phyloP scores from a whole-genome alignment of 2,888 invertebrate species.

The Apodemia mormo region DNA sequence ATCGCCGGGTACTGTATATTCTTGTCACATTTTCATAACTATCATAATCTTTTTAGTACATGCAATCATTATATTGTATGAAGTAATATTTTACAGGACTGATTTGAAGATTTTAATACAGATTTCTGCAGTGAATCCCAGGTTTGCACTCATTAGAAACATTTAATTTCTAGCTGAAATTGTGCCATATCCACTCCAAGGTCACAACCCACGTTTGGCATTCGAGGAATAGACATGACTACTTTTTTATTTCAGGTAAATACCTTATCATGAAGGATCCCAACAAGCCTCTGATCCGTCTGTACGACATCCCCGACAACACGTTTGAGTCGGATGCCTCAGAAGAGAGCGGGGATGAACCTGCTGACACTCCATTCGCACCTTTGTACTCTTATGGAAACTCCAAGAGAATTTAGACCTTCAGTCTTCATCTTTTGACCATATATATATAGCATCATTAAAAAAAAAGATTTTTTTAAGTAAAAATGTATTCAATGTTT shows the following conservation, averaged over 20 bases:
- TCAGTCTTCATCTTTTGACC: constrained; percentile 5
- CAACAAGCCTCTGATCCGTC: constrained; percentile 97
- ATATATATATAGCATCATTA: background rate
- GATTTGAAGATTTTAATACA: too few relatives aligned
- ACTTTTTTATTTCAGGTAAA: constrained; percentile 71
- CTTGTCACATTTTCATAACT: too few relatives aligned
- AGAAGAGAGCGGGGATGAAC: constrained; percentile 90
- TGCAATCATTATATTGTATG: too few relatives aligned
- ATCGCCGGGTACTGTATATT: too few relatives aligned
- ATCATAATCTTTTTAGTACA: too few relatives aligned
- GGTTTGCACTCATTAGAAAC: too few relatives aligned
- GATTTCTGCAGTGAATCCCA: too few relatives aligned
- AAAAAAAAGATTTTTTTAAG: constrained; percentile 18
- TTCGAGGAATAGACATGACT: too few relatives aligned
- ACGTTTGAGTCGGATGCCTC: constrained; percentile 99
- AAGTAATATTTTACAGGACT: too few relatives aligned
- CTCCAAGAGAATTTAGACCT: constrained; percentile 66
- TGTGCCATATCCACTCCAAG: too few relatives aligned
- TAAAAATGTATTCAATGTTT: constrained; percentile 50
- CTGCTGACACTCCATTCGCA: constrained; percentile 73
- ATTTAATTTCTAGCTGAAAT: too few relatives aligned
- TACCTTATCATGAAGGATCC: constrained; percentile 99
- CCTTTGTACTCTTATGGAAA: constrained; percentile 77
- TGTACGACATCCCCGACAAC: constrained; percentile 99
- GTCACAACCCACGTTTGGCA: too few relatives aligned